Conservation (phyloP, 64 coral and sea anemone species). For the Pocillopora damicornis region DNA sequence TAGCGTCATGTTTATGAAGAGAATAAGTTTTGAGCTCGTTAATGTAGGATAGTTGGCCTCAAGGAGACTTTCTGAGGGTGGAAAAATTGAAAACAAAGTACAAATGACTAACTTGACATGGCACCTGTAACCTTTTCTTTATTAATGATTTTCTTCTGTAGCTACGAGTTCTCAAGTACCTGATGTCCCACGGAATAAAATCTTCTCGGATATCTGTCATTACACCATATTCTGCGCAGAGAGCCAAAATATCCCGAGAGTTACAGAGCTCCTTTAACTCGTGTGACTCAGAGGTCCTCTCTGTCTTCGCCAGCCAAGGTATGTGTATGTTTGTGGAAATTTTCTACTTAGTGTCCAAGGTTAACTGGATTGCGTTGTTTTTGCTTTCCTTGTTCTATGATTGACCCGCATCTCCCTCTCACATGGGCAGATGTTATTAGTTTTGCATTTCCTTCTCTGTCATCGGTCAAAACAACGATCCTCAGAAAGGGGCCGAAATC, state of each 20-base stretch:
- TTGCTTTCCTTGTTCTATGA: background rate
- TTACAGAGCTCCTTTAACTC: constrained; percentile 11
- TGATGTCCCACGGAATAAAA: constrained; percentile 38
- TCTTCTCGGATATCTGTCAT: constrained; percentile 59
- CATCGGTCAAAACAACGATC: too few relatives aligned
- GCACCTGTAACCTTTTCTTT: background rate
- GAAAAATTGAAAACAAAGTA: background rate
- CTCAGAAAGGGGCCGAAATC: too few relatives aligned
- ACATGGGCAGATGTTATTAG: too few relatives aligned
- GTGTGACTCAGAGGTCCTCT: constrained; percentile 47
- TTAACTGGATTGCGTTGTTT: too few relatives aligned
- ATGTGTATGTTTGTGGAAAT: background rate
- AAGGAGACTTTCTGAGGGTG: background rate
- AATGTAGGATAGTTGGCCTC: too few relatives aligned
- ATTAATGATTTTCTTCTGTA: background rate
- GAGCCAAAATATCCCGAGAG: constrained; percentile 52
- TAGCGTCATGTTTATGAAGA: too few relatives aligned
- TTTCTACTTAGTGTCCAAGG: too few relatives aligned
- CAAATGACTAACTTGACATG: background rate
- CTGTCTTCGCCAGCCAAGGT: constrained; percentile 76
- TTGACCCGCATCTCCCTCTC: too few relatives aligned
- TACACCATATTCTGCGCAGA: constrained; percentile 64
- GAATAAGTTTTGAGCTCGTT: too few relatives aligned
- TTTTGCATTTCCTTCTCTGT: too few relatives aligned
- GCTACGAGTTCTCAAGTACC: constrained; percentile 47